Conservation (phyloP, 2,113 vertebrate genomes). For the Sinocyclocheilus rhinocerous region DNA sequence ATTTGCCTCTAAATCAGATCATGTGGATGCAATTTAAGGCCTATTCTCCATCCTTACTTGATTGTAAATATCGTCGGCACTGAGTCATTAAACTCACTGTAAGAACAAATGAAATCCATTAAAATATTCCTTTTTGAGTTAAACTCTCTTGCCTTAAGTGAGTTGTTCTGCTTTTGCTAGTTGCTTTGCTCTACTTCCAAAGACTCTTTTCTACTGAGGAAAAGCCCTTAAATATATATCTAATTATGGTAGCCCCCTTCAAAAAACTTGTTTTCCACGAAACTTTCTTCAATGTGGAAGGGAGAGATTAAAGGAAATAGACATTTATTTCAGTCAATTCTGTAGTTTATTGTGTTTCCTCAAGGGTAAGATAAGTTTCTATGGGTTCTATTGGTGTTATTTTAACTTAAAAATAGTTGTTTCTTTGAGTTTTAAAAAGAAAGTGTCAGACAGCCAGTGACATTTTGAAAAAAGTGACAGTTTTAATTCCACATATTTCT, state of each 20-base stretch:
- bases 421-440: conserved; percentile 32
- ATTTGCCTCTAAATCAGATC: neutral
- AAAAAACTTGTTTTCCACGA: conserved; percentile 13
- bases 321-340: conserved; percentile 55
- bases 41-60: neutral
- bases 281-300: conserved; percentile 50
- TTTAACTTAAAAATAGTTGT: conserved; percentile 5
- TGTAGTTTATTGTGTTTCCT: conserved; percentile 51
- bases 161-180: neutral
- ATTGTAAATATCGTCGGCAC: neutral
- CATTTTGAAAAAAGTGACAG: conserved; percentile 24
- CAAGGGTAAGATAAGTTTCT: conserved; percentile 49
- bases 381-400: conserved; percentile 43
- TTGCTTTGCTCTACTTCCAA: conserved; percentile 4
- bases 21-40: neutral
- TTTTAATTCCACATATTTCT: conserved; percentile 31
- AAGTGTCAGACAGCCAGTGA: conserved; percentile 21
- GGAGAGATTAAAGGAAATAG: conserved; percentile 49
- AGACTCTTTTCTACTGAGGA: conserved; percentile 24
- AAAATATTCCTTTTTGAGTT: conserved; percentile 6
- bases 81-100: conserved; percentile 22
- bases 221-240: conserved; percentile 23
- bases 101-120: conserved; percentile 1
- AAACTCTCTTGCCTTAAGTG: conserved; percentile 16
- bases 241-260: conserved; percentile 39